Conservation (phyloP, 2,888 invertebrate genomes). For the Macaria liturata region DNA sequence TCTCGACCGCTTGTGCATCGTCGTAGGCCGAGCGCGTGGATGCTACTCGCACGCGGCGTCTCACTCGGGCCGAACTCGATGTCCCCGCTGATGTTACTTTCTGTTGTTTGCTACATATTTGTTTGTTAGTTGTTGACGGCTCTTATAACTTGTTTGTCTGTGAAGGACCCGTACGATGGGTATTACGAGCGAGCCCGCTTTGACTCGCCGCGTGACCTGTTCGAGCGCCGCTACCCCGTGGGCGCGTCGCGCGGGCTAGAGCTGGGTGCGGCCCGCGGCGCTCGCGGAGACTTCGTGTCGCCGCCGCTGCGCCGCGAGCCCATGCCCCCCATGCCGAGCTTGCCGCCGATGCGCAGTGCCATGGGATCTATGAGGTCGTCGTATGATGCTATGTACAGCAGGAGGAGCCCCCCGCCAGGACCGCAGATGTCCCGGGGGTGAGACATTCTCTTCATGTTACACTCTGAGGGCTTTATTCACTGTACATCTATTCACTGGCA, state of each 20-base stretch:
- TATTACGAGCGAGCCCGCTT: slow-evolving; percentile 91
- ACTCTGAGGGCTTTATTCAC: no score
- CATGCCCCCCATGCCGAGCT: slow-evolving; percentile 90
- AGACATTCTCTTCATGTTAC: slow-evolving; percentile 39
- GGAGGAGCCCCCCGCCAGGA: slow-evolving; percentile 88
- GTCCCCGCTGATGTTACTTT: slow-evolving; percentile 26
- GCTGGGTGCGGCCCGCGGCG: slow-evolving; percentile 78
- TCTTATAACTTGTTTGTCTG: not conserved
- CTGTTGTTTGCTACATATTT: slow-evolving; percentile 5
- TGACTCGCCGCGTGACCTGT: slow-evolving; percentile 90
- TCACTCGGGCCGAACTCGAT: slow-evolving; percentile 51
- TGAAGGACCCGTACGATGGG: slow-evolving; percentile 88
- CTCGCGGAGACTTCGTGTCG: slow-evolving; percentile 87
- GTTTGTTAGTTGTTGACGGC: not conserved
- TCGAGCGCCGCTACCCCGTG: slow-evolving; percentile 90
- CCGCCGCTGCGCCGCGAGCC: slow-evolving; percentile 91
- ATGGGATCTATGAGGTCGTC: slow-evolving; percentile 88
- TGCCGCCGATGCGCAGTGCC: slow-evolving; percentile 84
- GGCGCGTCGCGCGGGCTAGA: slow-evolving; percentile 80
- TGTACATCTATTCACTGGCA: no score
- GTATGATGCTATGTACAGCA: slow-evolving; percentile 92
- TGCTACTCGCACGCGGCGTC: slow-evolving; percentile 62
- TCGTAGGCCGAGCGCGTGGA: slow-evolving; percentile 67
- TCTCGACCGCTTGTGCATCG: slow-evolving; percentile 53
- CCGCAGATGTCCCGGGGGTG: slow-evolving; percentile 81